Percentiles rank a stretch among this genome's conserved stretches.
These are phyloP conservation scores for Capra hircus DNA, from an alignment of 2,113 vertebrate species.

Conservation along the genomic window DNA sequence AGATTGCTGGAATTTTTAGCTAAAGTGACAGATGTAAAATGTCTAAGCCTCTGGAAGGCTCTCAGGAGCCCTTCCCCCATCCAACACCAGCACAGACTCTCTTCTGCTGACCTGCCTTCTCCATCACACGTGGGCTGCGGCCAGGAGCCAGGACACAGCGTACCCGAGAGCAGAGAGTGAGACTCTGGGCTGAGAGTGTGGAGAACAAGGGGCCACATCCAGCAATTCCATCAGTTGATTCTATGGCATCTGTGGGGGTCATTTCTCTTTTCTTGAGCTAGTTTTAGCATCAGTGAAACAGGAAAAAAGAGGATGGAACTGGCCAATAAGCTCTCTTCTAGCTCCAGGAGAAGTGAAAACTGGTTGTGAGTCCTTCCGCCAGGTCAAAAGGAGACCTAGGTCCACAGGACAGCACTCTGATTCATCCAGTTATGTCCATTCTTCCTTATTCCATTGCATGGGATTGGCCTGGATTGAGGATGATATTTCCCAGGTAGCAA, in stretches of 20 bases:
- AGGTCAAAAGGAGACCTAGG: background rate
- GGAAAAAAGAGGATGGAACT: background rate
- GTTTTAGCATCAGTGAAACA: background rate
- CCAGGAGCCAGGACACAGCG: background rate
- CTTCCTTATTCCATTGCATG: background rate
- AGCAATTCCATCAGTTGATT: background rate
- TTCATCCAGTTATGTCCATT: background rate
- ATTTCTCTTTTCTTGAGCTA: background rate
- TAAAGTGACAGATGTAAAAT: background rate
- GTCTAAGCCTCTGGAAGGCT: background rate
- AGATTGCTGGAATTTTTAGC: background rate
- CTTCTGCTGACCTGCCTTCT: background rate
- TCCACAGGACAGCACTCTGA: too few relatives aligned
- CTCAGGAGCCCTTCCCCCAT: background rate
- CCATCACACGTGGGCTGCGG: background rate
- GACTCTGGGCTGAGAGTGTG: accelerated
- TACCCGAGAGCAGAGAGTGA: accelerated
- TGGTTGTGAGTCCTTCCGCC: background rate
- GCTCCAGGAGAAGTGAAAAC: background rate
- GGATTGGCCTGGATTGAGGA: background rate
- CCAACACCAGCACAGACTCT: background rate
- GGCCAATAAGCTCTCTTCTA: background rate
- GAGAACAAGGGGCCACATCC: background rate
- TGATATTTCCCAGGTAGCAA: background rate
- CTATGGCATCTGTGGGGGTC: background rate